phyloP scores from a whole-genome alignment of 2,888 invertebrate genomes.

The Entomobrya proxima region DNA sequence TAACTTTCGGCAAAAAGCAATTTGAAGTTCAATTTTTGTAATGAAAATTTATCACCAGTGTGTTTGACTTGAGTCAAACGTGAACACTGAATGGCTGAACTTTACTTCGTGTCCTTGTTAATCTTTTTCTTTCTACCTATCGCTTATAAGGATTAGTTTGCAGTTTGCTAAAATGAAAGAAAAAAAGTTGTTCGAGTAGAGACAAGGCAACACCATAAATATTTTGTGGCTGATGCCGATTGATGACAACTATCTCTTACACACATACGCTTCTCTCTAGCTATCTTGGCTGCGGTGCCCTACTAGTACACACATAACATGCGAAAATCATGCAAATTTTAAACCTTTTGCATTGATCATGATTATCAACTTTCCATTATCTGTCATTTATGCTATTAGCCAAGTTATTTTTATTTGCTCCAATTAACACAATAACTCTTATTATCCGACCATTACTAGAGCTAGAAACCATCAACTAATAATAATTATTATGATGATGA shows the following conservation, averaged over 20 bases:
- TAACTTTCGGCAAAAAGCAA: slow-evolving; percentile 53
- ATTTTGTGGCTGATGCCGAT: slow-evolving; percentile 44
- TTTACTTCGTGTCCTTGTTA: slow-evolving; percentile 10
- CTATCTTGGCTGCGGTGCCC: no score
- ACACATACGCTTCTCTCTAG: not conserved
- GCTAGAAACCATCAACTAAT: no score
- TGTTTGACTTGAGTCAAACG: slow-evolving; percentile 24
- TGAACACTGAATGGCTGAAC: not conserved
- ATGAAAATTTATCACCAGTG: slow-evolving; percentile 67
- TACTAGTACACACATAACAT: not conserved
- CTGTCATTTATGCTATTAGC: no score
- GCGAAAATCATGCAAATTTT: no score
- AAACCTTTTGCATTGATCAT: no score
- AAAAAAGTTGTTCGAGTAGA: slow-evolving; percentile 21
- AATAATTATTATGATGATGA: no score
- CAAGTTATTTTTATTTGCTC: no score
- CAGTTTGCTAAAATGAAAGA: not conserved
- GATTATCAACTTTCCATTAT: no score
- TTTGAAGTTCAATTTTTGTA: slow-evolving; percentile 67
- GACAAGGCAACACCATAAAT: slow-evolving; percentile 31
- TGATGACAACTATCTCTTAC: slow-evolving; percentile 52
- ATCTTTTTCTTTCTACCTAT: not conserved
- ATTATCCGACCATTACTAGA: no score
- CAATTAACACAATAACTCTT: no score
- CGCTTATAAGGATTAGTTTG: not conserved